Percentiles rank a stretch among this genome's conserved stretches.
Conservation (phyloP, 2,113 vertebrate genomes). For the Hydropotes inermis region DNA sequence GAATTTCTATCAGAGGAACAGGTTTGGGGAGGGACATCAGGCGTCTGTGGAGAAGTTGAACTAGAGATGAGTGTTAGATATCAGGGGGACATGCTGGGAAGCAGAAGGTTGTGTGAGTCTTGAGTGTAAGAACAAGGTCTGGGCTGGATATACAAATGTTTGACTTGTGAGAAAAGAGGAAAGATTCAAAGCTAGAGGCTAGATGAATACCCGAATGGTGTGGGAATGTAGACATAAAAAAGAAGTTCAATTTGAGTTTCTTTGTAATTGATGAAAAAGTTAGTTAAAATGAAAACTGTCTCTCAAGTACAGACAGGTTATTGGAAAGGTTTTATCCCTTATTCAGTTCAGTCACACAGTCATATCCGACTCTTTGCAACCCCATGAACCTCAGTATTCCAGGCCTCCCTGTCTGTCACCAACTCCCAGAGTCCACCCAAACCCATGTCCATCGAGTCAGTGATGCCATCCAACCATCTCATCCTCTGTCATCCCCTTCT, state of each 20-base stretch:
- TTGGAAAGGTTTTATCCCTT: not conserved
- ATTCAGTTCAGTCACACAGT: not conserved
- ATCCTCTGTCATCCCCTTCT: no score
- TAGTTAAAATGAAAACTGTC: not conserved
- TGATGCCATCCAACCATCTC: no score
- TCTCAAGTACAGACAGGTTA: not conserved
- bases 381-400: no score
- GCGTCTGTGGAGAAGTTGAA: not conserved
- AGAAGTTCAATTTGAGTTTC: not conserved
- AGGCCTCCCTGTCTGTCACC: no score
- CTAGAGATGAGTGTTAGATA: not conserved
- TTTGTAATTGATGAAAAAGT: not conserved
- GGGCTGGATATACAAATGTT: not conserved
- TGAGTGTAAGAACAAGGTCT: not conserved
- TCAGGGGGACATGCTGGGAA: not conserved
- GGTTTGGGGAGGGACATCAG: not conserved
- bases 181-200: not conserved
- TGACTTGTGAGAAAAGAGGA: not conserved
- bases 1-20: not conserved
- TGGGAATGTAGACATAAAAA: not conserved
- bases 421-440: no score
- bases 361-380: rapidly evolving
- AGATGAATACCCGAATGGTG: not conserved
- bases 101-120: not conserved
- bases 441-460: no score